Conservation (phyloP, 1,140 invertebrate species). For the Bombyx mandarina region DNA sequence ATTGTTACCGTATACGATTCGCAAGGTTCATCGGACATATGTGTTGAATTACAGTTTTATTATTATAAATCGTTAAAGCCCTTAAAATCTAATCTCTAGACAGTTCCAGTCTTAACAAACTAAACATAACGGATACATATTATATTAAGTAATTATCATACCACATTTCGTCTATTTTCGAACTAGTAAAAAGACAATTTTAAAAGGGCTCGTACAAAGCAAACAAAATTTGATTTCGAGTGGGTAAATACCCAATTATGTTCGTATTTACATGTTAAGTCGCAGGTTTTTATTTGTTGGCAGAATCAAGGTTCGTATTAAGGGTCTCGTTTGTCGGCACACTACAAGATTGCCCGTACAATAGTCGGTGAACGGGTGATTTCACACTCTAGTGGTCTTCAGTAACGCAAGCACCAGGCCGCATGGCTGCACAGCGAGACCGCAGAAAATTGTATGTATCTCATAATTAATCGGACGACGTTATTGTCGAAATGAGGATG, state of each 20-base stretch:
- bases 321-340: constrained; percentile 40
- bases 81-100: too few relatives aligned
- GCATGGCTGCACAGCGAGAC: constrained; percentile 39
- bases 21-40: too few relatives aligned
- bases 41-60: too few relatives aligned
- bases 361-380: constrained; percentile 46
- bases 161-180: too few relatives aligned
- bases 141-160: too few relatives aligned
- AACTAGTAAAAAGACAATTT: too few relatives aligned
- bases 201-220: too few relatives aligned
- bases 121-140: too few relatives aligned
- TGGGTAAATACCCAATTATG: constrained; percentile 23
- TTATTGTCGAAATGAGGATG: too few relatives aligned
- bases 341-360: constrained; percentile 19
- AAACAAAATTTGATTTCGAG: constrained; percentile 12
- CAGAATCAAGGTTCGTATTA: constrained; percentile 12
- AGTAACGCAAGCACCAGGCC: constrained; percentile 28
- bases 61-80: too few relatives aligned
- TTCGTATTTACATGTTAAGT: constrained; percentile 12
- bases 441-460: constrained; percentile 36
- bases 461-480: too few relatives aligned
- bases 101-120: too few relatives aligned
- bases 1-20: constrained; percentile 4
- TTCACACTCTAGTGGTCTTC: constrained; percentile 48
- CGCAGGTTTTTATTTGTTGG: constrained; percentile 9